Evolutionary conservation across 2,888 invertebrate species (phyloP), one percentile per base, ranked within the genome.

Genomic region (Sialis fuliginosa): DNA sequence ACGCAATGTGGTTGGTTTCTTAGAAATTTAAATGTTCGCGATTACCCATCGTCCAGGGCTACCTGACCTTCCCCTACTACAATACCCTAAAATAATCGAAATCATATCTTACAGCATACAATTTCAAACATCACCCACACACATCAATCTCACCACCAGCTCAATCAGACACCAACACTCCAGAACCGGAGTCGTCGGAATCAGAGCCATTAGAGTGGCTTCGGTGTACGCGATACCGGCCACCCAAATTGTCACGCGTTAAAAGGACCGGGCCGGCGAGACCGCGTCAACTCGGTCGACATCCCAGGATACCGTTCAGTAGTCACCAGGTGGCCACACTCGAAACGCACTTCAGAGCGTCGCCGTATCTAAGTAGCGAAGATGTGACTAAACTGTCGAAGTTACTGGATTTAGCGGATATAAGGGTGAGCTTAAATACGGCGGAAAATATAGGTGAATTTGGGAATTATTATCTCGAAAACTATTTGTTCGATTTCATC

Each of bases 221-320:
- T 52, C 75, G 75, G 52, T 83, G 81, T 55, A 81, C 82, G 4
- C 68, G 83, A 50, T 83, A 82, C 56, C 73, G 74, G 52, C 83
- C 83, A 1, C 83, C 83, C 1, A 78, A 77, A 56, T 60, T 83
- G 43, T 78, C 77, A 56, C 71, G 81, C 74, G 70, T 77, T 74
- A 63, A 52, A 46, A 45, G 10, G 34, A 59, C 59, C 47, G 58
- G 58, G 40, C 60, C 63, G 22, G 66, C 69, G 54, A 68, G 72
- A 47, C 55, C 62, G 5, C 67, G 78, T 4, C 71, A 76, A 50
- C 65, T 75, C 9, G 77, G 78, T 1, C 65, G 78, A 42, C 77
- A 78, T 61, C 80, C 81, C 40, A 65, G 84, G 44, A 82, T 84
- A 56, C 84, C 84, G 3, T 84, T 84, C 62, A 79, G 81, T 7